Evolutionary conservation across 2,797 vertebrate species (phyloP), one percentile per base, ranked within the genome.

Genomic region (Aselliscus stoliczkanus): DNA sequence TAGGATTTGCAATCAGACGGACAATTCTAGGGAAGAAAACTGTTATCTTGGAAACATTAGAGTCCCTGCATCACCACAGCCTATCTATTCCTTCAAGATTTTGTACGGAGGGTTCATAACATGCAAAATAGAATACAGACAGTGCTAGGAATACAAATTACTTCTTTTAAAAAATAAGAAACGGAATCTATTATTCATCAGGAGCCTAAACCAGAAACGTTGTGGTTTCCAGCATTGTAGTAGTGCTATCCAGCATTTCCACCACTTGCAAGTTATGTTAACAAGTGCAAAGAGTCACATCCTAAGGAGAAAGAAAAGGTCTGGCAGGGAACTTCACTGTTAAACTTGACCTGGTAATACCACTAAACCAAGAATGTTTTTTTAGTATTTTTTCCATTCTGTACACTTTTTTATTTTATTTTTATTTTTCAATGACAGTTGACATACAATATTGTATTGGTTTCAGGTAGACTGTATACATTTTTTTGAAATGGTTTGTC

Each of bases 181-280:
- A 50, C 12, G 80, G 15, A 75, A 58, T 54, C 81, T 54, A 81
- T 27, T 81, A 84, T 64, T 91, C 54, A 67, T 70, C 92, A 87
- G 39, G 76, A 52, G 84, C 70, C 54, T 37, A 96, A 83, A 69
- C 34, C 34, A 94, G 69, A 88, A 92, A 92, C 56, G n/a, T n/a
- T n/a, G n/a, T n/a, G n/a, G n/a, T n/a, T n/a, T n/a, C 90, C 54
- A 82, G n/a, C 94, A 85, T 73, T 80, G 13, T 11, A 52, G 23
- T 31, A 14, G 34, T 67, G 44, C 47, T 23, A 85, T 31, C 44
- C 47, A 47, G 29, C 25, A 27, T 95, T 80, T 82, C 67, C 20
- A 75, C 21, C 44, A 50, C 60, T 65, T 50, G n/a, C 34, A 90
- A 76, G 88, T 50, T 83, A 90, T 39, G 8, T 77, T 81, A 87